phyloP scores from a whole-genome alignment of 2,797 vertebrate species.

The Cossypha polioptera region DNA sequence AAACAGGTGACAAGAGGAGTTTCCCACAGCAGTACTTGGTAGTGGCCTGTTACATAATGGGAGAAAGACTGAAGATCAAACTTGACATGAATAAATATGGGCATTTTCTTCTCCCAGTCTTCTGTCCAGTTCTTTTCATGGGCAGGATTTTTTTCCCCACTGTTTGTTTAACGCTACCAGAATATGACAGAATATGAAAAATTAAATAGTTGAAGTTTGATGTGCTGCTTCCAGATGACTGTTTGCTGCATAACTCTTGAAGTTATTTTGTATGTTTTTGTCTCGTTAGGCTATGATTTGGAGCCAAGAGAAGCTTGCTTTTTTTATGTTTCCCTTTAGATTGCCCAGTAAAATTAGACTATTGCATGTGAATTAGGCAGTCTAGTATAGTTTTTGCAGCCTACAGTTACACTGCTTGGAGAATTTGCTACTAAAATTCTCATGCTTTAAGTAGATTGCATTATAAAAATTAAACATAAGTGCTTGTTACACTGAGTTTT shows the following conservation, averaged over 20 bases:
- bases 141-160: background rate
- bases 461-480: background rate
- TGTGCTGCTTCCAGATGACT: background rate
- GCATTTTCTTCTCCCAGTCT: background rate
- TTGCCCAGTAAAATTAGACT: background rate
- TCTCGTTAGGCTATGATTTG: background rate
- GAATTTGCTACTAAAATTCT: background rate
- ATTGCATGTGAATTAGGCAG: background rate
- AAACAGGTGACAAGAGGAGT: background rate
- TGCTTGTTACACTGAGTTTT: background rate
- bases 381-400: background rate
- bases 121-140: background rate
- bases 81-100: background rate
- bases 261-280: background rate
- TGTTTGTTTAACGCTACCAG: background rate
- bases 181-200: background rate
- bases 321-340: background rate
- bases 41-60: background rate
- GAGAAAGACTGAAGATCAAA: background rate
- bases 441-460: background rate
- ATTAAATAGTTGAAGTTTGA: background rate
- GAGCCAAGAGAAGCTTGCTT: background rate
- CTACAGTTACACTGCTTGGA: background rate
- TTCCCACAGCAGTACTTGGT: background rate
- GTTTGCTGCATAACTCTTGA: background rate